Percentiles rank a stretch among this genome's conserved stretches.
Evolutionary conservation across 2,797 vertebrate species (phyloP).

Genomic region (Pangasius mekongensis): DNA sequence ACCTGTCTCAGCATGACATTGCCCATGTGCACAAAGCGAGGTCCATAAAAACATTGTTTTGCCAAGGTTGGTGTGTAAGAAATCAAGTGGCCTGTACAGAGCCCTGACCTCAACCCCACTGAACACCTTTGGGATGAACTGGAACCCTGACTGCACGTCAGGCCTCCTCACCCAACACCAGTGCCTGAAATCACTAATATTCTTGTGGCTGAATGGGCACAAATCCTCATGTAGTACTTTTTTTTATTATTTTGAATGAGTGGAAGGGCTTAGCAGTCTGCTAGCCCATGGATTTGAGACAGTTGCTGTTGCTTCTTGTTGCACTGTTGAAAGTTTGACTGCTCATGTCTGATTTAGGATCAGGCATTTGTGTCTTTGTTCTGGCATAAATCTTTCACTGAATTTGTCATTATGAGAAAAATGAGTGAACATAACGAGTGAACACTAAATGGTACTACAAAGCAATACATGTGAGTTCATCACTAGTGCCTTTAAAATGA

Average conservation of each 20-base stretch:
- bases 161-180: background rate
- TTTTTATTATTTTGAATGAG: background rate
- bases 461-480: slow-evolving; percentile 5
- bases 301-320: slow-evolving; percentile 26
- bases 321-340: slow-evolving; percentile 19
- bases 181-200: background rate
- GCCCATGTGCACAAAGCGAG: background rate
- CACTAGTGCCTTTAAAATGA: slow-evolving; percentile 20
- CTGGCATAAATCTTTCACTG: slow-evolving; percentile 1
- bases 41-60: background rate
- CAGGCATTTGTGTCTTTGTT: slow-evolving; percentile 20
- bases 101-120: background rate
- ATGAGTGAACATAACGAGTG: background rate
- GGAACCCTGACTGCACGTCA: background rate
- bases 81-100: background rate
- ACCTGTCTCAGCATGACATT: background rate
- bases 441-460: background rate
- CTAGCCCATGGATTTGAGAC: background rate
- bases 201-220: background rate
- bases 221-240: background rate
- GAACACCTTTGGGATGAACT: background rate
- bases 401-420: slow-evolving; percentile 20
- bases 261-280: background rate
- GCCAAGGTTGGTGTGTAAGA: no score
- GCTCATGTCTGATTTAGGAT: slow-evolving; percentile 23